phyloP scores from a whole-genome alignment of 2,888 invertebrate species.

The Amiota mariae region DNA sequence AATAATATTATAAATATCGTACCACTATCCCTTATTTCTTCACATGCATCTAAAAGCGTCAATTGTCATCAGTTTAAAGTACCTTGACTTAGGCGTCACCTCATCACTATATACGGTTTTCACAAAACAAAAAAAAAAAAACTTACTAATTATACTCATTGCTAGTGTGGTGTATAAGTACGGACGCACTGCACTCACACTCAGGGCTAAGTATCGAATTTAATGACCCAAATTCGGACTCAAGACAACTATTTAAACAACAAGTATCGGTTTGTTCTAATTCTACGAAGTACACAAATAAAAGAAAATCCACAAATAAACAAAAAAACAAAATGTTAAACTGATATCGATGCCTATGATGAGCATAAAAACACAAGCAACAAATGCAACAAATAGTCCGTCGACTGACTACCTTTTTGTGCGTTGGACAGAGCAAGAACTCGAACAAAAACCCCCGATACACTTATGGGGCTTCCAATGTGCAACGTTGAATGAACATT shows the following conservation, averaged over 20 bases:
- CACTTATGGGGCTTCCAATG: slow-evolving; percentile 15
- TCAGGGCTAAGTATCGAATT: slow-evolving; percentile 56
- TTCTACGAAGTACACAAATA: slow-evolving; percentile 45
- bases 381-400: not conserved
- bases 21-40: too few species aligned
- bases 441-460: not conserved
- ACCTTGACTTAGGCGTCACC: too few species aligned
- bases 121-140: too few species aligned
- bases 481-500: slow-evolving; percentile 24
- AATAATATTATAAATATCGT: too few species aligned
- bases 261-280: slow-evolving; percentile 67
- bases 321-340: slow-evolving; percentile 50
- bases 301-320: slow-evolving; percentile 55
- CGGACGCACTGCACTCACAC: slow-evolving; percentile 28
- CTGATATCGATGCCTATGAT: not conserved
- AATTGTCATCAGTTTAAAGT: too few species aligned
- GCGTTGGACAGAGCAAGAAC: slow-evolving; percentile 3
- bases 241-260: slow-evolving; percentile 58
- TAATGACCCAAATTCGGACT: slow-evolving; percentile 70
- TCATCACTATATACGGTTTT: too few species aligned
- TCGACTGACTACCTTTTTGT: not conserved
- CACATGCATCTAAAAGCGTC: too few species aligned
- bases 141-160: slow-evolving; percentile 41
- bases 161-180: slow-evolving; percentile 16
- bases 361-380: not conserved